These are phyloP conservation scores for Anguilla rostrata DNA, from an alignment of 2,113 vertebrate genomes.

Conservation along the genomic window DNA sequence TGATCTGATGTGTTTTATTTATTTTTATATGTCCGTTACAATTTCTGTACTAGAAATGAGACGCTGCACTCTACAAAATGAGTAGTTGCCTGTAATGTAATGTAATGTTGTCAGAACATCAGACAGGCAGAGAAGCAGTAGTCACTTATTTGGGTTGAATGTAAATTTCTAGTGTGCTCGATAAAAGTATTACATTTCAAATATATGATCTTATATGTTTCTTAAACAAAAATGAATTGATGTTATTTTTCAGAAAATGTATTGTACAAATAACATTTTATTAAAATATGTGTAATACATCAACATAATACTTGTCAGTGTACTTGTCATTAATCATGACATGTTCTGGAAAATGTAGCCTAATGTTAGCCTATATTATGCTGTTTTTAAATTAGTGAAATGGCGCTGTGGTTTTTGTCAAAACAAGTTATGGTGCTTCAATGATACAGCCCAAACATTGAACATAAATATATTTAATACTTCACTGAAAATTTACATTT, in stretches of 20 bases:
- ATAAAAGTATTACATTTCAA: neutral
- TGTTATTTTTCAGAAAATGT: neutral
- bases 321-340: too few species aligned
- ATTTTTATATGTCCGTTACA: neutral
- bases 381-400: neutral
- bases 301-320: too few species aligned
- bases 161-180: neutral
- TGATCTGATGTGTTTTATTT: neutral
- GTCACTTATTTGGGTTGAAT: neutral
- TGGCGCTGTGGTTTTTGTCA: neutral
- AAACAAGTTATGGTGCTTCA: neutral
- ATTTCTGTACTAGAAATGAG: neutral
- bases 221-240: too few species aligned
- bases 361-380: neutral
- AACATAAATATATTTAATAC: too few species aligned
- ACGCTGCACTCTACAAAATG: neutral
- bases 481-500: too few species aligned
- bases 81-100: too few species aligned
- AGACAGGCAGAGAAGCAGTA: neutral
- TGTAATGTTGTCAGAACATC: neutral
- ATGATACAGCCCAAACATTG: neutral
- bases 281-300: too few species aligned
- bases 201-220: neutral
- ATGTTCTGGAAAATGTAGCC: neutral
- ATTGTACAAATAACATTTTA: neutral